These are phyloP conservation scores for Falcaria lacertinaria DNA, from an alignment of 2,888 invertebrate species.

Conservation along the genomic window DNA sequence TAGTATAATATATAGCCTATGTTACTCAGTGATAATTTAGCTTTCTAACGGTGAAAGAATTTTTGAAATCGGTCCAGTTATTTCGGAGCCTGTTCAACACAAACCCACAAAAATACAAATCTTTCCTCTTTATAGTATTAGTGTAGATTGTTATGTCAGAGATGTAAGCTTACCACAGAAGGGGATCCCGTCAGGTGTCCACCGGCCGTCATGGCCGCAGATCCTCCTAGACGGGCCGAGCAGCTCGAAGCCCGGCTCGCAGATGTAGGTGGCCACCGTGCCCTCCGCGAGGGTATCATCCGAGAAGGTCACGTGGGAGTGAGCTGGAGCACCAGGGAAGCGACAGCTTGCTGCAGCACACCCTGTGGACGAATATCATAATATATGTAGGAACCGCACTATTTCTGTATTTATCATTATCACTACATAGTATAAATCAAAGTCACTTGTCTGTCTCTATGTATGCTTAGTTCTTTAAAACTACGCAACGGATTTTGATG, in stretches of 20 bases:
- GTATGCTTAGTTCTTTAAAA: too few relatives aligned
- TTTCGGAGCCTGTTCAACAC: too few relatives aligned
- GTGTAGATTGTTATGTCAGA: not conserved
- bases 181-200: slow-evolving; percentile 94
- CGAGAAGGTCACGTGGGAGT: slow-evolving; percentile 89
- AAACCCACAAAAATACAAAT: too few relatives aligned
- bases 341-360: slow-evolving; percentile 78
- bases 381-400: too few relatives aligned
- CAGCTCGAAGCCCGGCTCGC: slow-evolving; percentile 94
- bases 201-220: slow-evolving; percentile 86
- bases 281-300: slow-evolving; percentile 79
- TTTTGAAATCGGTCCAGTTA: too few relatives aligned
- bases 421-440: too few relatives aligned
- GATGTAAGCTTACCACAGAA: slow-evolving; percentile 90
- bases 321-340: slow-evolving; percentile 95
- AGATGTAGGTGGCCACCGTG: slow-evolving; percentile 89
- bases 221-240: slow-evolving; percentile 91
- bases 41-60: too few relatives aligned
- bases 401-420: too few relatives aligned
- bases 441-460: too few relatives aligned
- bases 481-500: too few relatives aligned
- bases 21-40: too few relatives aligned
- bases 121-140: not conserved
- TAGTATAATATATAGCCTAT: too few relatives aligned
- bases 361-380: slow-evolving; percentile 28